A percentile compares a stretch with the other conserved stretches of the same genome.
Conservation (phyloP, 1,140 invertebrate species). For the Euschistus heros region DNA sequence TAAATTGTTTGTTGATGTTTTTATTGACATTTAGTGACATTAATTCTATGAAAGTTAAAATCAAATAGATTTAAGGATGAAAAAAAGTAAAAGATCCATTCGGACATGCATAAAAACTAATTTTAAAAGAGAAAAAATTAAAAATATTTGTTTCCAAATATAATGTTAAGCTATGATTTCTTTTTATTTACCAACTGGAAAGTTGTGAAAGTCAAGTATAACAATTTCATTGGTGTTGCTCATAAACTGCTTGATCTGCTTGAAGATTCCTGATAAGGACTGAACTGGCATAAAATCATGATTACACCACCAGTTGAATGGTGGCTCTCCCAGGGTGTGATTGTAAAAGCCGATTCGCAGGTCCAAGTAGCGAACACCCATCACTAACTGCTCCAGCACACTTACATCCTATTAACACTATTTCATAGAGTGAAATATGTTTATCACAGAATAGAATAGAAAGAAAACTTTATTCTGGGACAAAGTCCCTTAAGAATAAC, state of each 20-base stretch:
- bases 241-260: constrained; percentile 44
- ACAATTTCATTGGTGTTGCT: constrained; percentile 48
- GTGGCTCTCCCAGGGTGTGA: constrained; percentile 23
- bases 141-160: too few relatives aligned
- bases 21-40: too few relatives aligned
- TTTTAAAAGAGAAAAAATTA: too few relatives aligned
- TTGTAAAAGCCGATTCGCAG: constrained; percentile 45
- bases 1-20: too few relatives aligned
- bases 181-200: constrained; percentile 41
- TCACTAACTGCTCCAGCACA: constrained; percentile 20
- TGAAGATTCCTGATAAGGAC: constrained; percentile 39
- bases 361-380: constrained; percentile 33
- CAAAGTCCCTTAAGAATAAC: too few relatives aligned
- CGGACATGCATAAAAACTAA: too few relatives aligned
- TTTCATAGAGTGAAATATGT: not conserved
- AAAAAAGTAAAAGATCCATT: too few relatives aligned
- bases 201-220: constrained; percentile 50
- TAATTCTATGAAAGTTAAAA: too few relatives aligned
- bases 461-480: too few relatives aligned
- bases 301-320: constrained; percentile 42
- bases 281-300: constrained; percentile 42
- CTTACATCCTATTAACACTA: constrained; percentile 21
- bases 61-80: too few relatives aligned
- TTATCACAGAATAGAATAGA: too few relatives aligned
- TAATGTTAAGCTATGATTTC: too few relatives aligned